Evolutionary conservation across 1,140 invertebrate genomes (phyloP), one percentile per base, ranked within the genome.

Genomic region (Acyrthosiphon pisum): DNA sequence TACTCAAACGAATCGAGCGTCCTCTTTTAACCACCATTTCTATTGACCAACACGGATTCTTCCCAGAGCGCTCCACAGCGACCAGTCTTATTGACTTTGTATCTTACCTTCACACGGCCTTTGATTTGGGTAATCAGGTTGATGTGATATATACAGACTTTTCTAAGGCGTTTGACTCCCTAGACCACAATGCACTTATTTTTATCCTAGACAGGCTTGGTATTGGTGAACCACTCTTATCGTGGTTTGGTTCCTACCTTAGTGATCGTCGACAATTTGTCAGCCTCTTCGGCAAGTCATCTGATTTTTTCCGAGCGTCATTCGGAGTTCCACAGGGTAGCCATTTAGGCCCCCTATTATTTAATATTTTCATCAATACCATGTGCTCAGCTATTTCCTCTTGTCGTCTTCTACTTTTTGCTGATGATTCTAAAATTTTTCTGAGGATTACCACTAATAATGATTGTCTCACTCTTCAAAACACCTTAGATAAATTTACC

Each of bases 341-440:
- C 60, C 60, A 68, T 68, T 68, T 68, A 41, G 41, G 41, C 4
- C 41, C 41, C 41, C 41, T 41, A 41, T 41, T 41, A 41, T 41
- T 41, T 41, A 68, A 68, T 68, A 68, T 76, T 76, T 76, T 76
- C 68, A 76, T 76, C n/a, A 76, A 76, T 30, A 76, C 68, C 68
- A 76, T 76, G n/a, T 35, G 8, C 68, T 76, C 68, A 76, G 8
- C n/a, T 18, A 30, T 76, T n/a, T 11, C 30, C 30, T 1, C 68
- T 76, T 76, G n/a, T 76, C 68, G n/a, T 76, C 68, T n/a, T 76
- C 68, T 76, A 76, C 68, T 76, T 30, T 76, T 76, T 76, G 68
- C 68, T 30, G n/a, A 76, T 76, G 68, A 50, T 18, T 50, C 50
- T 50, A 50, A 50, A 50, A 50, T 50, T 50, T 20, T 50, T 50